Evolutionary conservation across 2,113 vertebrate species (phyloP), one percentile per base, ranked within the genome.

Genomic region (Haemorhous mexicanus): DNA sequence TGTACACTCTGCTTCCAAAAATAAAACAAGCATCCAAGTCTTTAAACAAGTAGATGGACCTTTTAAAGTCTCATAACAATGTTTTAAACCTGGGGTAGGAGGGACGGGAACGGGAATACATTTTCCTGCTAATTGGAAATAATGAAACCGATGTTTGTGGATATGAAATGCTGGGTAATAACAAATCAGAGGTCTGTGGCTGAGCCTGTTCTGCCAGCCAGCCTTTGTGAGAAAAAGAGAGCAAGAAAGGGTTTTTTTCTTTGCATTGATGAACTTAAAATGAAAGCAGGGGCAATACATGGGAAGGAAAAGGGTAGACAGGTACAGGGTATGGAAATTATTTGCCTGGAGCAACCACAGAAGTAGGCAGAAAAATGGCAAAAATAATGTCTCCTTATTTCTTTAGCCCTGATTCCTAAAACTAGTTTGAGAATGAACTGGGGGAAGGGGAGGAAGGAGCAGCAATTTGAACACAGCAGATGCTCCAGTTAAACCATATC

Each of bases 21-120:
- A 95, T 90, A 96, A 91, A 93, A 63, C 68, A 49, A 76, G 78
- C 92, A 90, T 90, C 81, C 1, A 10, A 91, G 75, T 39, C 82
- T 89, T 95, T 67, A 83, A 94, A 88, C 50, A 91, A 90, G 75
- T 1, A 16, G 78, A 81, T 1, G 0, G 41, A 78, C 50, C 68
- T 66, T 96, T 94, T 88, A 77, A 92, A 89, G 91, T 90, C 87
- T 75, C 73, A 23, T 52, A 96, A 95, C 64, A 78, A 67, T 87
- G 52, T 84, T 93, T 90, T 61, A 90, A 93, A 89, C 68, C 73
- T 47, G n/a, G 73, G 33, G 11, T 81, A 78, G 83, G 61, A 86
- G 43, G 72, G 62, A 79, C 85, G 74, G 77, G 90, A 90, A 66
- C 0, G 0, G 33, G 39, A 81, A 92, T 63, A 32, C 27, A 27